These are phyloP conservation scores for Eustalomyia histrio DNA, from an alignment of 2,888 invertebrate genomes.

Conservation along the genomic window DNA sequence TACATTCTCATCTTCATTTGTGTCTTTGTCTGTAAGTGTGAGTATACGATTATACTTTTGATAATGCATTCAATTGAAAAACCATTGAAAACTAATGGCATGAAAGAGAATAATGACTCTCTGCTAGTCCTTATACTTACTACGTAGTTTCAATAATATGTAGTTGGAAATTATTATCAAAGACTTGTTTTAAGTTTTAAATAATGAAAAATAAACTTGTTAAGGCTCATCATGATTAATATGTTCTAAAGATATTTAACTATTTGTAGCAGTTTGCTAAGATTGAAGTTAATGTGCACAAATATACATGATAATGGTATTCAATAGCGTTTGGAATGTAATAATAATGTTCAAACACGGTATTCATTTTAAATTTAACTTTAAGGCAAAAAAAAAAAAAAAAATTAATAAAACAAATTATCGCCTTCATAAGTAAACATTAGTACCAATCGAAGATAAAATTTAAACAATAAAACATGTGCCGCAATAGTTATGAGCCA, in stretches of 20 bases:
- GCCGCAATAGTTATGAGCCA: too few relatives aligned
- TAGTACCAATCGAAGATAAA: too few relatives aligned
- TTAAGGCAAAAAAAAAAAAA: too few relatives aligned
- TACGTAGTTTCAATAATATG: not conserved
- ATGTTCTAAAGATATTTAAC: not conserved
- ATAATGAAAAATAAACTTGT: not conserved
- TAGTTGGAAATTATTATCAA: not conserved
- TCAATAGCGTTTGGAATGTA: too few relatives aligned
- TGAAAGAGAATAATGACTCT: conserved; percentile 79
- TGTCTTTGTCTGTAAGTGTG: conserved; percentile 16
- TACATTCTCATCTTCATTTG: conserved; percentile 44
- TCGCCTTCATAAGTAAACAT: too few relatives aligned
- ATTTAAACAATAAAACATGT: too few relatives aligned
- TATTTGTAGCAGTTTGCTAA: not conserved
- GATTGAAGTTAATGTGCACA: not conserved
- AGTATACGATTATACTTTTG: conserved; percentile 51
- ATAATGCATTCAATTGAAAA: conserved; percentile 71
- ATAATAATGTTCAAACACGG: too few relatives aligned
- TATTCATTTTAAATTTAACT: too few relatives aligned
- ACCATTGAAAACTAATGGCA: conserved; percentile 79
- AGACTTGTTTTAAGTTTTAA: not conserved
- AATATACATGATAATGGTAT: not conserved
- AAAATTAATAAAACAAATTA: too few relatives aligned
- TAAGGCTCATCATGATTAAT: not conserved
- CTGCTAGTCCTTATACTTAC: not conserved